phyloP scores from a whole-genome alignment of 2,113 vertebrate genomes.

The Ifrita kowaldi region DNA sequence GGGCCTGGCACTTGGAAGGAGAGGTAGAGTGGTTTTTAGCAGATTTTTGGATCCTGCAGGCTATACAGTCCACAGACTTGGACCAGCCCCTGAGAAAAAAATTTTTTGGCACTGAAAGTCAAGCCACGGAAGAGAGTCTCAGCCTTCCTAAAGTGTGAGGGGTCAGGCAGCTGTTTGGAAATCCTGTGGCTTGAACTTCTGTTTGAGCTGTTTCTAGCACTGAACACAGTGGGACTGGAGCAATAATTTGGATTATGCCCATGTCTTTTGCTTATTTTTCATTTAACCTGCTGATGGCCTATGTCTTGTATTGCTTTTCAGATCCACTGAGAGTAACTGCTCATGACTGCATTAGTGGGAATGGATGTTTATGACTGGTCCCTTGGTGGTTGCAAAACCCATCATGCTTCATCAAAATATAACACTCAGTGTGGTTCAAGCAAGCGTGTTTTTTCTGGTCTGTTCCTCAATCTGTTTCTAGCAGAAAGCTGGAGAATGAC shows the following conservation, averaged over 20 bases:
- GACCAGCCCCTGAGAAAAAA: not conserved
- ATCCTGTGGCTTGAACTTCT: not conserved
- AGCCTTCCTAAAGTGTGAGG: not conserved
- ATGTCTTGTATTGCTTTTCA: not conserved
- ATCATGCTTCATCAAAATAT: not conserved
- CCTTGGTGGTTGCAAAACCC: not conserved
- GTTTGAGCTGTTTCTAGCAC: not conserved
- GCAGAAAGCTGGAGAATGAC: not conserved
- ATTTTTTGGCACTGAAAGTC: not conserved
- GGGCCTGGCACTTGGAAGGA: not conserved
- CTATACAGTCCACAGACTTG: not conserved
- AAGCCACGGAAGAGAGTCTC: not conserved
- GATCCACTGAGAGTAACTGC: not conserved
- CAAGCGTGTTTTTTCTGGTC: not conserved
- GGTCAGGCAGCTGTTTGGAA: conserved; percentile 11
- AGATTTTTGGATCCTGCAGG: not conserved
- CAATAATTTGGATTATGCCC: not conserved
- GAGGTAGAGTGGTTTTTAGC: not conserved
- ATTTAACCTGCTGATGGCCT: conserved; percentile 13
- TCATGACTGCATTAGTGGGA: not conserved
- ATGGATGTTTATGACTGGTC: not conserved
- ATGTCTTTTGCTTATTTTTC: conserved; percentile 21
- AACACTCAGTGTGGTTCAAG: not conserved
- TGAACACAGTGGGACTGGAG: not conserved
- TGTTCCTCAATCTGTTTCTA: not conserved